Evolutionary conservation across 2,113 vertebrate genomes (phyloP), one percentile per base, ranked within the genome.

Genomic region (Lampris megalopsis): DNA sequence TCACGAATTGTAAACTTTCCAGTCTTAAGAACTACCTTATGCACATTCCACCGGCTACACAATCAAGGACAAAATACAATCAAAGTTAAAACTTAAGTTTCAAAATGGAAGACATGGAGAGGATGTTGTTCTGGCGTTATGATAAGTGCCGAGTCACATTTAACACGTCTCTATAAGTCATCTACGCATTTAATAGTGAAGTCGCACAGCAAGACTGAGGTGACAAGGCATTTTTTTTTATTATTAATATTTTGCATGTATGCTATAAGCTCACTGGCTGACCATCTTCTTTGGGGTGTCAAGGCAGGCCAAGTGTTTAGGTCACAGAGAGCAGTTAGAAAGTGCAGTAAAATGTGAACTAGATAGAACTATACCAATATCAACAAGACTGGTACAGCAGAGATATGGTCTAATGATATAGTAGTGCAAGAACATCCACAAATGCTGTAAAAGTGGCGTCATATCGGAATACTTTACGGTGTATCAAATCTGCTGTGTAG

Each of bases 1-100:
- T 92, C 91, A 93, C 91, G 82, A 88, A 85, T 89, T 94, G 93
- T 94, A 94, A 94, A 94, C 92, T 86, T 94, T 92, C 90, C 81
- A 80, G 82, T 79, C 88, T 85, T 77, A 86, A 84, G 79, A 43
- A 85, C 86, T 86, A 87, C 66, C 80, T 84, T 68, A 75, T 83
- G 74, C 84, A 92, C 84, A 85, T 86, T 83, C 86, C 80, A 88
- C 75, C 81, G 61, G 83, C 87, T 75, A 86, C 86, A 86, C 79
- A 83, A 53, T 73, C 66, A 13, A 71, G 75, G 83, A 89, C 73
- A 77, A 88, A 82, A 82, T 53, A 88, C 69, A 92, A 84, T 77
- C 77, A 64, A 24, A 24, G 49, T 73, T 84, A 9, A 47, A 83
- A 88, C 74, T 70, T 67, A 78, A 65, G 49, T 50, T 38, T 57